Evolutionary conservation across 2,113 vertebrate genomes (phyloP).

Genomic region (Chiloscyllium plagiosum): DNA sequence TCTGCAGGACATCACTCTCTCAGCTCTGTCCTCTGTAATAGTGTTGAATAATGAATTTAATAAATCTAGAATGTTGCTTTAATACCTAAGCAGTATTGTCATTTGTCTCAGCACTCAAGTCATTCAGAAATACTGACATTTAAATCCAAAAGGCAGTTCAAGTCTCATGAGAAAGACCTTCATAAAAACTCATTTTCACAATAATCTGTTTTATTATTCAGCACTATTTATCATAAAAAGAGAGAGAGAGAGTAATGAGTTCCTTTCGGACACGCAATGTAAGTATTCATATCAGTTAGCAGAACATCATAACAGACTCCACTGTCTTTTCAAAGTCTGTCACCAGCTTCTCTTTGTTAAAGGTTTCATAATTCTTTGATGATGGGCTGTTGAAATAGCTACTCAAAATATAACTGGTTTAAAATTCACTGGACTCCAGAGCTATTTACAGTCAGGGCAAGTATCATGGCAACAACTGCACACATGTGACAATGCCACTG

Average conservation of each 20-base stretch:
- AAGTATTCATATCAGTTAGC: background rate
- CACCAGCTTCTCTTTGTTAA: background rate
- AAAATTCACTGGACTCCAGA: background rate
- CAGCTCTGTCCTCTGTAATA: background rate
- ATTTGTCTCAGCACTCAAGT: background rate
- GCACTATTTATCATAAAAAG: background rate
- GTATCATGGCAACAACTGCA: background rate
- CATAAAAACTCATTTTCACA: conserved; percentile 10
- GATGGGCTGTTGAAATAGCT: background rate
- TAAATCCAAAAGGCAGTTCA: conserved; percentile 12
- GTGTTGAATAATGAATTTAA: conserved; percentile 32
- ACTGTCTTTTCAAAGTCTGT: background rate
- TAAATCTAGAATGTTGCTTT: background rate
- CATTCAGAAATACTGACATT: conserved; percentile 16
- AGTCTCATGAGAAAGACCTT: conserved; percentile 7
- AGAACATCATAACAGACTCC: background rate
- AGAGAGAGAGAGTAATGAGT: background rate
- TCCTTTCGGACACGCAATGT: background rate
- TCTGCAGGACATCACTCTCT: background rate
- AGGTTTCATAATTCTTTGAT: background rate
- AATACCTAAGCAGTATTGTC: background rate
- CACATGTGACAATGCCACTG: background rate
- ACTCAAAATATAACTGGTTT: background rate
- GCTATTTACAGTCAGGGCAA: background rate
- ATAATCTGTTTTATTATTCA: background rate